Base-by-base conservation (phyloP, 1,140 invertebrate species). In the Trissolcus basalis region DNA sequence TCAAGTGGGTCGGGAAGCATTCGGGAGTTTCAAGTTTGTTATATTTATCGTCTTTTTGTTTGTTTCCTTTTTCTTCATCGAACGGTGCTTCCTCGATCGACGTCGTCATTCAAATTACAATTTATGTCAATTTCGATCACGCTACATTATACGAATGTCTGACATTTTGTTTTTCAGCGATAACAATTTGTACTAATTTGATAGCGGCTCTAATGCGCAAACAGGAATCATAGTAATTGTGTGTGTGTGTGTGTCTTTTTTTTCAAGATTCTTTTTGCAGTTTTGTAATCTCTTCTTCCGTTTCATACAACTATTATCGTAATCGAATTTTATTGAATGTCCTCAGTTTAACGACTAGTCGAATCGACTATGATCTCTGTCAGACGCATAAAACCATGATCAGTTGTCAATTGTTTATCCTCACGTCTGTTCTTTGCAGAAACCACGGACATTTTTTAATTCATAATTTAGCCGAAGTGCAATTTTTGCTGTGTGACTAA, bases 401-500 rank as follows among this genome's bases (percentile, higher is more conserved):
- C 19, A 58, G 51, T 27, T 56, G 13, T 59, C n/a, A 11, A 39
- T 44, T 47, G 12, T 41, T 11, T 44, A 4, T 35, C n/a, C 27
- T 49, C 4, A 2, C n/a, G 16, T 48, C 48, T 61, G 39, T 49
- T 50, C n/a, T 9, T 60, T 60, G 48, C 19, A 1, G 6, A 27
- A 27, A 27, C 19, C 16, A 58, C 14, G 45, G 56, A 41, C 39
- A 16, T n/a, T 51, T 39, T 53, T 64, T 64, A 16, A 72, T 8
- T 27, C 10, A 35, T 53, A 13, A 33, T 65, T 36, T 65, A 65
- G 54, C 48, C 41, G 44, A 67, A 67, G 70, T 73, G 70, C 70
- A 73, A 73, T 73, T 73, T 67, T 67, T 14, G 61, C 44, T 67
- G 70, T 73, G 63, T 61, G 60, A 72, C 60, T 41, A 65, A 53